phyloP scores from a whole-genome alignment of 2,797 vertebrate genomes.

The Arremon aurantiirostris region DNA sequence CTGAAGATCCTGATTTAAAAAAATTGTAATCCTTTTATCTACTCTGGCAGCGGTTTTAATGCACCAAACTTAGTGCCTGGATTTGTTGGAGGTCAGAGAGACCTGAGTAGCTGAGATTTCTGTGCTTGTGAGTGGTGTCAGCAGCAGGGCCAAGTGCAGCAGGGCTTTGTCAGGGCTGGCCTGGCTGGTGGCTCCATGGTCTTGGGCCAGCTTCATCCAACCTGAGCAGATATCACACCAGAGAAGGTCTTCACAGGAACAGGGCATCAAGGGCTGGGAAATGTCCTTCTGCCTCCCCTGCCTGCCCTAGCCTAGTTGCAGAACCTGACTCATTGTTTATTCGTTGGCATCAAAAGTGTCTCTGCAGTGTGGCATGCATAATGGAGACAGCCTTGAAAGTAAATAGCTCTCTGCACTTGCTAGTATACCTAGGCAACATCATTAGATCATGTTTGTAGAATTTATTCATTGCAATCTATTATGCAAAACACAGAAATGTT shows the following conservation, averaged over 20 bases:
- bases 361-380: neutral
- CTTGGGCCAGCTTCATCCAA: neutral
- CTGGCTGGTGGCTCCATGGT: neutral
- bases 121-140: neutral
- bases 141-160: rapidly evolving
- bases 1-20: neutral
- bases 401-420: conserved; percentile 37
- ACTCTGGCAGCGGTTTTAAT: neutral
- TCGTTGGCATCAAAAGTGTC: neutral
- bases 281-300: neutral
- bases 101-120: neutral
- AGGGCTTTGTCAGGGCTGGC: neutral
- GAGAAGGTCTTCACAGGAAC: neutral
- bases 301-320: neutral
- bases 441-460: neutral
- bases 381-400: neutral
- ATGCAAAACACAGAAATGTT: neutral
- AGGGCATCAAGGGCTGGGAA: neutral
- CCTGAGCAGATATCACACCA: neutral
- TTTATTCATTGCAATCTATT: neutral
- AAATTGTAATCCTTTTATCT: neutral
- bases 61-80: neutral
- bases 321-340: neutral
- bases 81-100: neutral
- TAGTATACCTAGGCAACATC: neutral